Evolutionary conservation across 2,113 vertebrate species (phyloP), one percentile per base, ranked within the genome.

Genomic region (Platycercus adscitus): DNA sequence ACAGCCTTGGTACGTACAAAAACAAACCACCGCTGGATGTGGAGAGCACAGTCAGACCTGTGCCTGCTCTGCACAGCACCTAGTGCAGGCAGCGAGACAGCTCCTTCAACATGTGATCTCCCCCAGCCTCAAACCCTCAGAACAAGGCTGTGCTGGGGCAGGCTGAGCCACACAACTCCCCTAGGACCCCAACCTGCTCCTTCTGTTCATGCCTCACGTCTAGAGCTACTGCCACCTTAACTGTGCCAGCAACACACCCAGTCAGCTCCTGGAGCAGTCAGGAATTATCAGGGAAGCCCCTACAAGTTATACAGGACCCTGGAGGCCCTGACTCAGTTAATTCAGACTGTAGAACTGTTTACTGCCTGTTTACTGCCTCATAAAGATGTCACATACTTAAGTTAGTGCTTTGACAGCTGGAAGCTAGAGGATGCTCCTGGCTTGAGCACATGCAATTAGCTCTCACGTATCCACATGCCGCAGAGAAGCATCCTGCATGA

Each of bases 261-360:
- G 47, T 17, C 7, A 6, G 3, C 41, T 81, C 15, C 76, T 50
- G 11, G 3, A 4, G 53, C 43, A 44, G 49, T 13, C 33, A 60
- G 61, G 6, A 71, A 87, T 31, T 47, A 35, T 33, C 47, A 95
- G 89, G 73, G 77, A 89, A 95, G 73, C n/a, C 83, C 77, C 73
- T 37, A 7, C 29, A 44, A 81, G 43, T 47, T 70, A 8, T 41
- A 58, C 46, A 14, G 69, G 33, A 50, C 68, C 76, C 94, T n/a
- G 64, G 86, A 81, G 91, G 69, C 43, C 82, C 19, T 49, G 63
- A 23, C 46, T 55, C 7, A 0, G 28, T 60, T 64, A 77, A 88
- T n/a, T 66, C 82, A 90, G n/a, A 15, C 37, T 0, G 0, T 3
- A 33, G 50, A 17, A 50, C 72, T 86, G 41, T 60, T 89, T 79